Evolutionary conservation across 1,140 invertebrate genomes (phyloP), one percentile per base, ranked within the genome.

Genomic region (Panagrolaimus sp.): DNA sequence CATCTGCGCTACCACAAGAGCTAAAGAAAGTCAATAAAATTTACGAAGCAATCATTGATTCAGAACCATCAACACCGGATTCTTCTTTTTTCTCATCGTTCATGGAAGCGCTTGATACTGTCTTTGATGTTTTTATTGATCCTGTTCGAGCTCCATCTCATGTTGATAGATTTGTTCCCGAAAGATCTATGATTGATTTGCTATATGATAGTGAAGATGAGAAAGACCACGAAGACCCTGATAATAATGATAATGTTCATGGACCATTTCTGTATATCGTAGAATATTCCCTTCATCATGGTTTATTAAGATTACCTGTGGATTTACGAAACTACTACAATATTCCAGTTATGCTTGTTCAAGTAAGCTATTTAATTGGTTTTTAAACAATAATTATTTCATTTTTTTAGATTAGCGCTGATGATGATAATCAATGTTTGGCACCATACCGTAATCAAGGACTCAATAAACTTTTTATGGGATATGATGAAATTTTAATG

Each of bases 231-330:
- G 17, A 43, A 62, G 43, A 24, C 6, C 14, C 17, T 4, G 67
- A 63, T 43, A 10, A 26, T 24, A 1, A 43, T 24, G n/a, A 55
- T 14, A 46, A 72, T 47, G 65, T 17, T 7, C 67, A 45, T 4
- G 17, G 17, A 62, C 43, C 58, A 76, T 93, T 96, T 77, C 91
- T 93, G 80, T 97, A 96, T 83, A 96, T 98, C 45, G 90, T 98
- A 5, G 96, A 98, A 84, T 98, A 97, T 87, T 92, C 94, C 1
- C 85, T 97, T 70, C 93, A 98, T 84, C 96, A 98, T 85, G 95
- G 96, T 1, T 93, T 96, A 83, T 85, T 99, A 45, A 88, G 95
- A 4, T 85, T 99, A 15, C 92, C 91, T 12, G 90, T 92, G 0
- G 88, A 88, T 32, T 71, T 77, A 58, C 64, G 76, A 63, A 70